A percentile compares a stretch with the other conserved stretches of the same genome.
These are phyloP conservation scores for Butastur rufipennis DNA, from an alignment of 2,113 vertebrate species.

Conservation along the genomic window DNA sequence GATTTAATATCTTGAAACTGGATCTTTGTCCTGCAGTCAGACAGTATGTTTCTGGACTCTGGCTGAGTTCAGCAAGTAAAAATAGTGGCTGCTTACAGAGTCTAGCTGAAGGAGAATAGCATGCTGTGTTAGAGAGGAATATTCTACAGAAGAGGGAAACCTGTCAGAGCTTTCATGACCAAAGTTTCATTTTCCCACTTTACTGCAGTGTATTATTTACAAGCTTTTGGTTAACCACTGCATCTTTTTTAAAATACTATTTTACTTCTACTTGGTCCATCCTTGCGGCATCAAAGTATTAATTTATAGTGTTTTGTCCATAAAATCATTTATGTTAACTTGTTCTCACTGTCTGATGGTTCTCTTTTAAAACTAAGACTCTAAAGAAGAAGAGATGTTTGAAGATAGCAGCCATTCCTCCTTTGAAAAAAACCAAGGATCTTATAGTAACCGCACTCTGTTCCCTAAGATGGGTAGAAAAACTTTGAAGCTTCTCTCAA, in stretches of 20 bases:
- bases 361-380: not conserved
- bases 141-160: not conserved
- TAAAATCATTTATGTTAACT: not conserved
- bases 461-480: not conserved
- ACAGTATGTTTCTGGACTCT: not conserved
- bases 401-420: not conserved
- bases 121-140: not conserved
- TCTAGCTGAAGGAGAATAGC: not conserved
- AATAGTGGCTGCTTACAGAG: not conserved
- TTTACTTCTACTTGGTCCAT: not conserved
- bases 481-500: not conserved
- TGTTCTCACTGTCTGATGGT: not conserved
- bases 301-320: not conserved
- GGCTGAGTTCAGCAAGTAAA: not conserved
- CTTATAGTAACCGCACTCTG: not conserved
- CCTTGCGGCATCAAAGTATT: not conserved
- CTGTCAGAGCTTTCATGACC: not conserved
- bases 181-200: not conserved
- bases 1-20: not conserved
- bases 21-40: not conserved
- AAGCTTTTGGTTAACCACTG: not conserved
- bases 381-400: not conserved
- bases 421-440: not conserved
- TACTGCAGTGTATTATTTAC: not conserved
- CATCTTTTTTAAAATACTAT: not conserved